These are phyloP conservation scores for Polydrusus tereticollis DNA, from an alignment of 2,888 invertebrate species.

Conservation along the genomic window DNA sequence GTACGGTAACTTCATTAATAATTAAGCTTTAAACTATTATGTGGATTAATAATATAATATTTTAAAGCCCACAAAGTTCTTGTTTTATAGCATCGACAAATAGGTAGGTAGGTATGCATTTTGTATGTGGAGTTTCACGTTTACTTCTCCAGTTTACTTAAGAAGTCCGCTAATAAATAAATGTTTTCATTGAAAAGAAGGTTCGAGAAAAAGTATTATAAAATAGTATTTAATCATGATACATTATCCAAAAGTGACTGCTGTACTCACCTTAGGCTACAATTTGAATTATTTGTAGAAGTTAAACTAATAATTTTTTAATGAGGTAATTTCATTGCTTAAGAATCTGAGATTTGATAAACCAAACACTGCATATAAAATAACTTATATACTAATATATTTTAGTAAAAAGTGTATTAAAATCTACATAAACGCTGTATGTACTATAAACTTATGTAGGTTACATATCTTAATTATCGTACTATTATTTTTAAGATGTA, in stretches of 20 bases:
- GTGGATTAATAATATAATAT: background rate
- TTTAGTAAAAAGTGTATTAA: constrained; percentile 2
- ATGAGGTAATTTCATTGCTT: no score
- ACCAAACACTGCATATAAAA: background rate
- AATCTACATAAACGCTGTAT: constrained; percentile 24
- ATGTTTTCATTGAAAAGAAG: no score
- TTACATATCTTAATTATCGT: constrained; percentile 30
- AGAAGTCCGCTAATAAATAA: no score
- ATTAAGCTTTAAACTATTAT: constrained; percentile 19
- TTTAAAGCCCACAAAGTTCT: background rate
- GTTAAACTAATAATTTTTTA: no score
- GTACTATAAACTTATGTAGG: constrained; percentile 38
- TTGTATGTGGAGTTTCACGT: background rate
- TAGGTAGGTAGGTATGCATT: background rate
- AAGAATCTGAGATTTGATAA: no score
- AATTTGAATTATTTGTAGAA: no score
- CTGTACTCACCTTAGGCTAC: no score
- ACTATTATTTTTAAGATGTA: background rate
- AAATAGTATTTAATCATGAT: no score
- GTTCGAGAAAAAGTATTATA: no score
- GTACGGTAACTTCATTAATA: background rate
- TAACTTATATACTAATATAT: background rate
- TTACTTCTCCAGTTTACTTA: no score
- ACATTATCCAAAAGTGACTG: no score
- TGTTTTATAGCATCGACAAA: background rate